These are phyloP conservation scores for Priocnemis perturbator DNA, from an alignment of 2,888 invertebrate species.

Conservation along the genomic window DNA sequence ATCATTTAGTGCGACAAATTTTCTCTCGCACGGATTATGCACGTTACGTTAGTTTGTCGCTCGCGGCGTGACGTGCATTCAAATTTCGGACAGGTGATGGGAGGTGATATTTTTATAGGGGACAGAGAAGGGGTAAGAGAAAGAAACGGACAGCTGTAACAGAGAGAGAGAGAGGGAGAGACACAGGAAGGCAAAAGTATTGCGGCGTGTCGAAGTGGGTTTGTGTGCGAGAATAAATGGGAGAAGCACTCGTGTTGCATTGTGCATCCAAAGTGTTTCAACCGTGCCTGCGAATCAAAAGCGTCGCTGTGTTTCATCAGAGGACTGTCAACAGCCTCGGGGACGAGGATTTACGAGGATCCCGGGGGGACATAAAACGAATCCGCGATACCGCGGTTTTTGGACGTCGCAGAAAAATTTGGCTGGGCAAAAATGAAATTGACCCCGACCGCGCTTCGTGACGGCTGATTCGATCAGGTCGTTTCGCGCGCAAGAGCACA, in stretches of 20 bases:
- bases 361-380: background rate
- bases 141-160: too few relatives aligned
- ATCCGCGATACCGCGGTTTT: background rate
- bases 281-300: constrained; percentile 1
- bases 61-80: too few relatives aligned
- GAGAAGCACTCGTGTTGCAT: background rate
- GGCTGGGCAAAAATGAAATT: background rate
- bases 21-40: too few relatives aligned
- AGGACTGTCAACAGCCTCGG: constrained; percentile 2
- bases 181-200: background rate
- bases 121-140: too few relatives aligned
- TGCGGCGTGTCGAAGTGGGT: constrained; percentile 3
- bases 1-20: too few relatives aligned
- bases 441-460: background rate
- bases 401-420: background rate
- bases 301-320: constrained; percentile 10
- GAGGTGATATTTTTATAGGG: too few relatives aligned
- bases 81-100: too few relatives aligned
- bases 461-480: too few relatives aligned
- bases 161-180: too few relatives aligned
- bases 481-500: too few relatives aligned
- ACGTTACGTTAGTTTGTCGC: too few relatives aligned
- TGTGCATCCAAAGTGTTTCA: background rate
- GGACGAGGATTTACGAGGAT: constrained; percentile 10
- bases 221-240: constrained; percentile 2